Evolutionary conservation across 2,888 invertebrate species (phyloP), one percentile per base, ranked within the genome.

Genomic region (Digitonthophagus gazella): DNA sequence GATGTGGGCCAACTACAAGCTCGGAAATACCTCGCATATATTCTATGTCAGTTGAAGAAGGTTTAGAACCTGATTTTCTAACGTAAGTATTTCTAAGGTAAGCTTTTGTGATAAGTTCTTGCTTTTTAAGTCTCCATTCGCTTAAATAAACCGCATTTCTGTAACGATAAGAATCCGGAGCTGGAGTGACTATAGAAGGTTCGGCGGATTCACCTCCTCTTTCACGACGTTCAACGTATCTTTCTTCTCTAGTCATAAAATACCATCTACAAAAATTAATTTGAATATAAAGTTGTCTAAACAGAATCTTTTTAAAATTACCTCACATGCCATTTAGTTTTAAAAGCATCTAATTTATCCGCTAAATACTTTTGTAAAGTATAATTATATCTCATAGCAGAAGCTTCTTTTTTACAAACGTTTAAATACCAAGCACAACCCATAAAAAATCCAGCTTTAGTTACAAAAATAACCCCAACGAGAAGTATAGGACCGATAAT

Each of bases 11-110:
- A 3, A 61, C 18, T 16, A n/a, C 14, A 1, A 20, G 18, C n/a
- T 20, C 20, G 61, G 61, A 16, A 16, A 61, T 20, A 1, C n/a
- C 20, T n/a, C 20, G 18, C 61, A 61, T 61, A 6, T 6, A 19
- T 3, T 20, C 19, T 20, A 61, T 16, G 11, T 61, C 61, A 1
- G n/a, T 20, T 18, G 16, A 14, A 5, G 61, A n/a, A 8, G 61
- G 61, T 19, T n/a, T 18, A 5, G 18, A 18, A n/a, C 18, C 18
- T 18, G 8, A 8, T 18, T 61, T 18, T 16, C 61, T 61, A 4
- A 19, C 18, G 18, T 61, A 61, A 6, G 18, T 61, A 19, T 61
- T 61, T 18, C 61, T 61, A 18, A 61, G 19, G 18, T 16, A 61
- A 18, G 61, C 61, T 16, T n/a, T 19, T n/a, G 61, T 19, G 18